Base-by-base conservation (phyloP, 2,797 vertebrate species). In the Scleropages formosus region DNA sequence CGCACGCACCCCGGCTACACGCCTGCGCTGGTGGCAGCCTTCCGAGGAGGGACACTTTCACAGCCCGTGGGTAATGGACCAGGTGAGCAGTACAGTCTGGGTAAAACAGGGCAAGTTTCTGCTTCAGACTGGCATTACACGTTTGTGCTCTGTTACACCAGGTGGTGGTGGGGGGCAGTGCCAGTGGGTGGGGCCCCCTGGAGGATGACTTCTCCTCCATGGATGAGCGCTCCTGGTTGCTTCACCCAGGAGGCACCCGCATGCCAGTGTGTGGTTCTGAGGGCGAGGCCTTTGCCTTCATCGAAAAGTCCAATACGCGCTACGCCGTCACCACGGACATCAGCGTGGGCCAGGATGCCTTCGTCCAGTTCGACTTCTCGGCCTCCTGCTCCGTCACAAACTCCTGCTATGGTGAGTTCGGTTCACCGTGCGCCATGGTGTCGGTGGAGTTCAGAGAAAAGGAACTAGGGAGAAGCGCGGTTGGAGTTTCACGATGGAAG, bases 61-160 rank as follows among this genome's bases (percentile, higher is more conserved):
- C 83, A 98, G 96, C 26, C 97, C 98, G n/a, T 99, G 98, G 98
- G 98, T 98, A 72, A 98, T 99, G 0, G 97, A 99, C 86, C 97
- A 99, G 94, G 98, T 98, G 87, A 84, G 82, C 46, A 1, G 10
- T 56, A 20, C 44, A 51, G 1, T 0, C 44, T 56, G 53, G 11
- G 53, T 1, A 12, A 56, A 18, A 12, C 18, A 18, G 46, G 22
- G 66, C 49, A 49, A 9, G 0, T 53, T 12, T 67, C 66, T 18
- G 39, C n/a, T 39, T 39, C 31, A 39, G 31, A 31, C 2, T 39
- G 31, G 31, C 31, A 39, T 39, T 39, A 39, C 6, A 6, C 31
- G 10, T 60, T 56, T 58, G 51, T 31, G 26, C 44, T 79, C 58
- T 78, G n/a, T 39, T 61, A 46, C 63, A 16, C 75, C 79, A 99